Percentiles rank a stretch among this genome's conserved stretches.
phyloP scores from a whole-genome alignment of 2,797 vertebrate species.

The Rhodeus uyekii region DNA sequence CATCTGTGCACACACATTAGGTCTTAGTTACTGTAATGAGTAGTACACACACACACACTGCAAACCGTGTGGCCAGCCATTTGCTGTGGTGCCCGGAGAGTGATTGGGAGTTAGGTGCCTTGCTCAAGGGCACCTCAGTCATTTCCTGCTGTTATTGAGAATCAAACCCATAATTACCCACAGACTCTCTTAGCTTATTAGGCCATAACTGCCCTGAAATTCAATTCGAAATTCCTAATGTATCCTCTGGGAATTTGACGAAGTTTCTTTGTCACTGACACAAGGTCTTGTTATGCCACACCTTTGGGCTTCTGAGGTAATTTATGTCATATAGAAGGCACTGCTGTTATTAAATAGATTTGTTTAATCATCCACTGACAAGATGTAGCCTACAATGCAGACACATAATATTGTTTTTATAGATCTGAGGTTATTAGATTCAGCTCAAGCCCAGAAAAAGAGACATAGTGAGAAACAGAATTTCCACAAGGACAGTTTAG shows the following conservation, averaged over 20 bases:
- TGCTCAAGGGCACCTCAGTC: neutral
- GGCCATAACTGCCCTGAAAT: neutral
- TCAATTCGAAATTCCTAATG: neutral
- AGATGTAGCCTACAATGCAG: neutral
- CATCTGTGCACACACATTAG: neutral
- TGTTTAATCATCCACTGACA: neutral
- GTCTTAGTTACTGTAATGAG: too few relatives aligned
- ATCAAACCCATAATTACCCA: neutral
- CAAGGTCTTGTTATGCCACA: neutral
- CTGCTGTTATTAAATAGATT: neutral
- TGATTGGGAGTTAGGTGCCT: neutral
- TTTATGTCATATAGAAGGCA: neutral
- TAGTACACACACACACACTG: neutral
- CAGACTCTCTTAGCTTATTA: neutral
- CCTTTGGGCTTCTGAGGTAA: neutral
- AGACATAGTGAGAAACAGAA: slow-evolving; percentile 8
- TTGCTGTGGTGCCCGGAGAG: neutral
- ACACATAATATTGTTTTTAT: slow-evolving; percentile 20
- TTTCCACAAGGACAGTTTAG: slow-evolving; percentile 12
- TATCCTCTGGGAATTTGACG: neutral
- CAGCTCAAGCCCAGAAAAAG: neutral
- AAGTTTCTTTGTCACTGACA: neutral
- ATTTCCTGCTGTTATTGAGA: neutral
- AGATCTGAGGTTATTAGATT: neutral
- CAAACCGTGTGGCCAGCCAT: neutral